These are phyloP conservation scores for Dastarcus helophoroides DNA, from an alignment of 2,888 invertebrate genomes.

Conservation along the genomic window DNA sequence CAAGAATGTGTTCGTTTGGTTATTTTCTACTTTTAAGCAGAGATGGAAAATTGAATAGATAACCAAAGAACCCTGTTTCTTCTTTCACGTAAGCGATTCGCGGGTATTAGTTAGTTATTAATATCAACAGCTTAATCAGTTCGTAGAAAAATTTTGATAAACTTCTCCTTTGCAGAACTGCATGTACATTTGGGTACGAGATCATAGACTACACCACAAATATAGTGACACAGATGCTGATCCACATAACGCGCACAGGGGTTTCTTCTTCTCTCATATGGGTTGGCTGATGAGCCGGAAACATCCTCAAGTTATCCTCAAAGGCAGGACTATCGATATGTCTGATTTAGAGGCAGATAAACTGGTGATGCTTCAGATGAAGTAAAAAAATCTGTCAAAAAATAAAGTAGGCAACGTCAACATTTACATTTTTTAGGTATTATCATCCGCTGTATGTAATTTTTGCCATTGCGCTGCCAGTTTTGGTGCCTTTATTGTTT, in stretches of 20 bases:
- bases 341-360: constrained; percentile 63
- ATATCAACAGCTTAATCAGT: no score
- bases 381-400: constrained; percentile 37
- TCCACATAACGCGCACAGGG: constrained; percentile 67
- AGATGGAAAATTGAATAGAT: no score
- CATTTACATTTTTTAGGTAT: constrained; percentile 45
- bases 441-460: constrained; percentile 49
- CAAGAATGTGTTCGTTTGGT: no score
- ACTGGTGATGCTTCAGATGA: constrained; percentile 63
- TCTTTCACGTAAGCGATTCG: no score
- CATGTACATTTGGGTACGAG: constrained; percentile 65
- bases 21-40: no score
- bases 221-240: constrained; percentile 65
- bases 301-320: constrained; percentile 61
- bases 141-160: no score
- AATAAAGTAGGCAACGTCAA: not conserved
- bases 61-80: no score
- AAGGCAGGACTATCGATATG: constrained; percentile 57
- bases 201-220: constrained; percentile 73
- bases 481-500: constrained; percentile 50
- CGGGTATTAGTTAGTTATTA: no score
- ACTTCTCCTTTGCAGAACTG: constrained; percentile 51
- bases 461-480: constrained; percentile 49
- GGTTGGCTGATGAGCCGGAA: constrained; percentile 75
- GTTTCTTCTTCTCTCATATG: constrained; percentile 81